phyloP scores from a whole-genome alignment of 1,140 invertebrate genomes.

The Maconellicoccus hirsutus region DNA sequence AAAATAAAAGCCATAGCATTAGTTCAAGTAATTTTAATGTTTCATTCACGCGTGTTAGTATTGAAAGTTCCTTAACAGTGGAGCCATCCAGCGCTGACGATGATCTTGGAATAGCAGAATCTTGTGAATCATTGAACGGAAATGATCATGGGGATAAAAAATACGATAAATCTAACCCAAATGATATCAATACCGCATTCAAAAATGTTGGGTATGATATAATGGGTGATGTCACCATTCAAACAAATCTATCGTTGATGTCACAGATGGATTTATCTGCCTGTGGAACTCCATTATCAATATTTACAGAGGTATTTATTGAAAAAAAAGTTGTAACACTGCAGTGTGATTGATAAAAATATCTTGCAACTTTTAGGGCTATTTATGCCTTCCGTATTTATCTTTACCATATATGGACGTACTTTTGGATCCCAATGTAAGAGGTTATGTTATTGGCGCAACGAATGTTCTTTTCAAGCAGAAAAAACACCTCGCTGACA shows the following conservation, averaged over 20 bases:
- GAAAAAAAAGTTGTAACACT: not conserved
- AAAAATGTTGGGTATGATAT: conserved; percentile 47
- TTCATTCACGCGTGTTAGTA: not conserved
- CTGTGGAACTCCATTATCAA: conserved; percentile 74
- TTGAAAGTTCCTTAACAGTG: not conserved
- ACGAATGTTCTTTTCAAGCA: conserved; percentile 96
- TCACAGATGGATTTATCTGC: conserved; percentile 34
- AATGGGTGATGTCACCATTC: conserved; percentile 42
- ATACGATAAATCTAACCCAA: not conserved
- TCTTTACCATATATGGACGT: conserved; percentile 92
- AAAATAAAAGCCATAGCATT: not conserved
- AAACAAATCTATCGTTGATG: conserved; percentile 40
- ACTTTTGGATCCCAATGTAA: conserved; percentile 71
- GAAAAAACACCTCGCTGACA: conserved; percentile 83
- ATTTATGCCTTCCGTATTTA: conserved; percentile 89
- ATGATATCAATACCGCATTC: not conserved
- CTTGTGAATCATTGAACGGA: not conserved
- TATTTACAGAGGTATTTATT: conserved; percentile 65
- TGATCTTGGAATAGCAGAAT: not conserved
- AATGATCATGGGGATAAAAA: not conserved
- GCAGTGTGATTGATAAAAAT: not conserved
- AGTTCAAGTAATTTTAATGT: not conserved
- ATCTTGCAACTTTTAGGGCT: conserved; percentile 52
- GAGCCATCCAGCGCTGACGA: not conserved
- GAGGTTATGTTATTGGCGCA: conserved; percentile 89